Base-by-base conservation (phyloP, 2,113 vertebrate genomes). In the Oxygymnocypris stewartii region DNA sequence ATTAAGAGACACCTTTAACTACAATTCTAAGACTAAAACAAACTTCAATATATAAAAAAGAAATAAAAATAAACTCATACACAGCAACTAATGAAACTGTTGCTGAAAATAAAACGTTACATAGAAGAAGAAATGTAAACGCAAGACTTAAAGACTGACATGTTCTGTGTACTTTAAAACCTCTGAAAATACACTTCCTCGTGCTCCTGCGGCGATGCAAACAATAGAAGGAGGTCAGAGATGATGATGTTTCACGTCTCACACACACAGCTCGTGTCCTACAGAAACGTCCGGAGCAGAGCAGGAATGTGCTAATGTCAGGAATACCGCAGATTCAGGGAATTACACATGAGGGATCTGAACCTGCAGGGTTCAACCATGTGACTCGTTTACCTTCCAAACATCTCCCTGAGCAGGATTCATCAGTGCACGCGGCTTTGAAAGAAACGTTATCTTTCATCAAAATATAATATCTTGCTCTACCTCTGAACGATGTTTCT, bases 181-280 rank as follows among this genome's bases (percentile, higher is more conserved):
- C n/a, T n/a, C 0, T 42, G 42, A 49, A 54, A 61, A 59, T 14
- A 59, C 49, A 71, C 73, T 61, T 81, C 80, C 54, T 31, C 28
- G 31, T 87, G 40, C 57, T 44, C 59, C 7, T 69, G 31, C 63
- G 20, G 57, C 79, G 82, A 74, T 16, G 28, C 79, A 87, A 37
- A 87, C 85, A 87, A 87, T 82, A 82, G 79, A 3, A 47, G 8
- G 44, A 28, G 79, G 71, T 82, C 79, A 87, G 57, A 82, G 85
- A 82, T 71, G 80, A 82, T 69, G 80, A 67, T 71, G 63, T 51
- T 71, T 82, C 49, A 10, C 10, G 28, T 23, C 63, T 71, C 47
- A 31, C 28, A 1, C 28, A 31, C 73, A 73, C 69, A 79, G 78
- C 76, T 79, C 5, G 2, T 31, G 69, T 73, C 40, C 69, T 23